These are phyloP conservation scores for Cephalophus harveyi DNA, from an alignment of 2,113 vertebrate genomes.

Conservation along the genomic window DNA sequence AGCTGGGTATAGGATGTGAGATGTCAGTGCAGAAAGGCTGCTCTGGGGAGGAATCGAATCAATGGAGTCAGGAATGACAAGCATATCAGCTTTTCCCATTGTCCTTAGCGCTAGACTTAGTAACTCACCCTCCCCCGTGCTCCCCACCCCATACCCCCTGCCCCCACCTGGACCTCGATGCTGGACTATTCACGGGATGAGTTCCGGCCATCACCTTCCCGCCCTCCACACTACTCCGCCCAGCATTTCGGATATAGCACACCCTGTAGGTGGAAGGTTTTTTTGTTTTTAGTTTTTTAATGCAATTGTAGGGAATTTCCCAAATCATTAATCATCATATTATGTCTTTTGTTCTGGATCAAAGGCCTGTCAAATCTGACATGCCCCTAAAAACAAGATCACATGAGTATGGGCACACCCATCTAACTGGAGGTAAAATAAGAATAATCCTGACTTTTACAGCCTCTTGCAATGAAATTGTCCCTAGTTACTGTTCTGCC, in stretches of 20 bases:
- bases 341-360: not conserved
- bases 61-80: not conserved
- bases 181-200: not conserved
- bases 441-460: not conserved
- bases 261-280: not conserved
- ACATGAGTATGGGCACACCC: not conserved
- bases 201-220: not conserved
- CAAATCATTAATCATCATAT: not conserved
- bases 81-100: not conserved
- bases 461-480: not conserved
- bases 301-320: not conserved
- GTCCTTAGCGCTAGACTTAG: not conserved
- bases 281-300: not conserved
- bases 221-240: fast-evolving
- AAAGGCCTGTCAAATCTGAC: not conserved
- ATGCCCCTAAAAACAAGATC: not conserved
- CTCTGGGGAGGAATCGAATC: no score
- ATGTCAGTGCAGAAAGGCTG: not conserved
- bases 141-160: not conserved
- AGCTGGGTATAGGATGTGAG: not conserved
- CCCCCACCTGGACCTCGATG: not conserved
- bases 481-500: conserved; percentile 63
- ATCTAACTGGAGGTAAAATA: not conserved
- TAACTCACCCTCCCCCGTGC: fast-evolving
- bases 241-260: not conserved